Conservation (phyloP, 2,797 vertebrate species). For the Microtus californicus region DNA sequence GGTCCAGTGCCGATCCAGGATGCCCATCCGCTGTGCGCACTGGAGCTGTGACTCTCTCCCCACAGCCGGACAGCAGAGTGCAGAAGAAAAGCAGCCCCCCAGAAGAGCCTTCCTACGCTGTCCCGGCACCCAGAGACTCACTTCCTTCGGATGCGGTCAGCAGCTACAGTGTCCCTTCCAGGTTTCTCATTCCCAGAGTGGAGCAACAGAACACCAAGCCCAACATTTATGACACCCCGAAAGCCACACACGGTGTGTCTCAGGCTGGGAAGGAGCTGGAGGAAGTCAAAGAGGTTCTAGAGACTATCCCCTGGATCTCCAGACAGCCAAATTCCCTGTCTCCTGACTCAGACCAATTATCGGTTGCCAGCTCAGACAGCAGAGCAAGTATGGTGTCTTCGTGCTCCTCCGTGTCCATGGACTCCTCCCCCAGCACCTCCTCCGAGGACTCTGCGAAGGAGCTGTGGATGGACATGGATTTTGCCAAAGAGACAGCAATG, state of each 20-base stretch:
- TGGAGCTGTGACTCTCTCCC: conserved; percentile 37
- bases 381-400: conserved; percentile 91
- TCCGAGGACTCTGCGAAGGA: conserved; percentile 89
- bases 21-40: background rate
- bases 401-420: conserved; percentile 90
- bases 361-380: conserved; percentile 84
- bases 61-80: conserved; percentile 61
- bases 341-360: conserved; percentile 72
- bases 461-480: conserved; percentile 89
- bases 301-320: conserved; percentile 41
- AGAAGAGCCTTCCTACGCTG: conserved; percentile 63
- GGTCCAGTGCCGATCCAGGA: conserved; percentile 55
- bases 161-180: conserved; percentile 72
- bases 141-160: background rate
- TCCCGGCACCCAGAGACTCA: conserved; percentile 43
- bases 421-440: conserved; percentile 82
- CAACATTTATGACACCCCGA: conserved; percentile 88
- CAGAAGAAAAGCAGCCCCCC: conserved; percentile 76
- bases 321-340: background rate
- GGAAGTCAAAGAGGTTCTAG: accelerated
- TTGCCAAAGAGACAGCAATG: conserved; percentile 88
- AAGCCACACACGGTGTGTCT: background rate
- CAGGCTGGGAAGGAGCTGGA: conserved; percentile 61
- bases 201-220: conserved; percentile 79
- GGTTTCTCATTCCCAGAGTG: conserved; percentile 69